phyloP scores from a whole-genome alignment of 2,113 vertebrate genomes.

The Peromyscus californicus region DNA sequence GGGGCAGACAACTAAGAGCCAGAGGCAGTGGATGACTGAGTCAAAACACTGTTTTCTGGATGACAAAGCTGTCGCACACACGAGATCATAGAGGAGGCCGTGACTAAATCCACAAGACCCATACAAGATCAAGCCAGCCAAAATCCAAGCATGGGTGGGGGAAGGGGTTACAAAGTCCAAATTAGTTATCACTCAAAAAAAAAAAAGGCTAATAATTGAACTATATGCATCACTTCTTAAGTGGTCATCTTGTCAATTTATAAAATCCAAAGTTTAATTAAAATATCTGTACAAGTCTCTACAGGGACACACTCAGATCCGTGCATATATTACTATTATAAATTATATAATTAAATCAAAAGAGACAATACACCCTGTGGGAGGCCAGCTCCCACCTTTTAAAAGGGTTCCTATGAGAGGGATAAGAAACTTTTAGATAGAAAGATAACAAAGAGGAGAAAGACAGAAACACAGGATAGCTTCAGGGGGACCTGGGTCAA shows the following conservation, averaged over 20 bases:
- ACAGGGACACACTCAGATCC: not conserved
- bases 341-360: not conserved
- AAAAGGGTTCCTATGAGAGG: too few species aligned
- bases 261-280: conserved; percentile 46
- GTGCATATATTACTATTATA: not conserved
- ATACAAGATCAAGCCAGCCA: not conserved
- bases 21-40: not conserved
- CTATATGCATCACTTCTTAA: not conserved
- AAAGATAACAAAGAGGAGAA: too few species aligned
- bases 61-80: not conserved
- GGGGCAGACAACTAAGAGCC: not conserved
- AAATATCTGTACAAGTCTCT: not conserved
- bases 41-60: not conserved
- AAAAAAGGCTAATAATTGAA: not conserved
- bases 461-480: too few species aligned
- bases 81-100: not conserved
- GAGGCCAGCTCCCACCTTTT: too few species aligned
- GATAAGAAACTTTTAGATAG: too few species aligned
- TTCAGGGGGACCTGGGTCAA: too few species aligned
- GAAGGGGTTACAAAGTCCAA: not conserved
- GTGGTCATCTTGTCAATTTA: conserved; percentile 10
- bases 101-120: not conserved
- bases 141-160: too few species aligned
- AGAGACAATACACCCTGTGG: not conserved
- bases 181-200: not conserved